Base-by-base conservation (phyloP, 2,113 vertebrate species). In the Gallinago media region DNA sequence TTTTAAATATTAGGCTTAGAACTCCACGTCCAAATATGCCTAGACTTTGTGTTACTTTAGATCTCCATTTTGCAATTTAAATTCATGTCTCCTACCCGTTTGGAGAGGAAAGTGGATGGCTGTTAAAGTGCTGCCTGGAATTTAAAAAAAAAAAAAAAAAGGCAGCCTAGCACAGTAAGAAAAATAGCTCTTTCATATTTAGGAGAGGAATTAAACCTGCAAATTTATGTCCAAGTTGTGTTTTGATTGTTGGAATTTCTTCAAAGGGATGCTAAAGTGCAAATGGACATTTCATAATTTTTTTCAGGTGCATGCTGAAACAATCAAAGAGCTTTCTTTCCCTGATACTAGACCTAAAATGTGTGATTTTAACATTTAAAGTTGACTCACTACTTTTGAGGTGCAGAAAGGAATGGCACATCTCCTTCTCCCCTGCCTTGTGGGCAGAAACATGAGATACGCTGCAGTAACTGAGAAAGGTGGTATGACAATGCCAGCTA, bases 11-110 rank as follows among this genome's bases (percentile, higher is more conserved):
- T 86, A 85, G 36, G 6, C 77, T 95, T 92, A 87, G 74, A 85
- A 70, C 52, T 85, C 36, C 36, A 34, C 1, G 6, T 79, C 73
- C 94, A 92, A 89, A 85, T 91, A 66, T 21, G 54, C 73, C 46
- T 85, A 70, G 81, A 88, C 75, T 85, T 94, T 75, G 38, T 88
- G 88, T 91, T 92, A 84, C 58, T 76, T 94, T 46, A 66, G 49
- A 72, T 94, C 52, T 91, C n/a, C 40, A 61, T 79, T 94, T 93
- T 71, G 79, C 76, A 94, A 75, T 95, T 88, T 68, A 93, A 94
- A 94, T 93, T 78, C 52, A 15, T 66, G 62, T 93, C 61, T 93
- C 50, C 49, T 93, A 65, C n/a, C 52, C 23, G 1, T 87, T 91
- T 66, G 79, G 40, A 91, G 62, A 84, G 36, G 83, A 82, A 81